Conservation (phyloP, 2,113 vertebrate genomes). For the Phrynocephalus versicolor region DNA sequence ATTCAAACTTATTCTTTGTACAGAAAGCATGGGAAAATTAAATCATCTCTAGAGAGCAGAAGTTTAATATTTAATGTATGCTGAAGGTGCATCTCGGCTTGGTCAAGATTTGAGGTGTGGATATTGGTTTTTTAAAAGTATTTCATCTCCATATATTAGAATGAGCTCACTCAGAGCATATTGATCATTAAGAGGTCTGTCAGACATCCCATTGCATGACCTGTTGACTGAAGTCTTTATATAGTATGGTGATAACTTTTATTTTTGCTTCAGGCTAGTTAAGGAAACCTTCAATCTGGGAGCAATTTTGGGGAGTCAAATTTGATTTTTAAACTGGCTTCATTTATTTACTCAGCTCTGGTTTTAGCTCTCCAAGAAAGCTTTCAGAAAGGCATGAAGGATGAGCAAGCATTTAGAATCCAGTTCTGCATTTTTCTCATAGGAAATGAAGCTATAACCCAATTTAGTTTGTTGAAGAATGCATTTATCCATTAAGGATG, state of each 20-base stretch:
- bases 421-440: slow-evolving; percentile 16
- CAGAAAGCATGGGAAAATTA: slow-evolving; percentile 42
- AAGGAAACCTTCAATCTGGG: slow-evolving; percentile 54
- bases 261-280: slow-evolving; percentile 58
- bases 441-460: not conserved
- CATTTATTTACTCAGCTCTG: slow-evolving; percentile 19
- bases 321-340: slow-evolving; percentile 44
- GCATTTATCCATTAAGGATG: slow-evolving; percentile 1
- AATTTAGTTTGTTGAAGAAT: not conserved
- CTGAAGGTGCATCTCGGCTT: not conserved
- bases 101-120: not conserved
- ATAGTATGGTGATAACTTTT: slow-evolving; percentile 53
- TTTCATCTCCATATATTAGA: slow-evolving; percentile 52
- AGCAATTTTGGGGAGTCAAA: slow-evolving; percentile 46
- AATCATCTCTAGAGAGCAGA: slow-evolving; percentile 32
- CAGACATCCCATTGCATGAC: slow-evolving; percentile 60
- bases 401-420: slow-evolving; percentile 35
- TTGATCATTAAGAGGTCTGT: slow-evolving; percentile 44
- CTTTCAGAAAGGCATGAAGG: slow-evolving; percentile 20
- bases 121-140: slow-evolving; percentile 36
- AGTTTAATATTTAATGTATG: slow-evolving; percentile 23
- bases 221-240: slow-evolving; percentile 56
- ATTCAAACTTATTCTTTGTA: slow-evolving; percentile 40
- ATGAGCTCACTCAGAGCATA: slow-evolving; percentile 37
- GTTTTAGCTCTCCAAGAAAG: slow-evolving; percentile 43